Evolutionary conservation across 1,140 invertebrate species (phyloP).

Genomic region (Linepithema humile): DNA sequence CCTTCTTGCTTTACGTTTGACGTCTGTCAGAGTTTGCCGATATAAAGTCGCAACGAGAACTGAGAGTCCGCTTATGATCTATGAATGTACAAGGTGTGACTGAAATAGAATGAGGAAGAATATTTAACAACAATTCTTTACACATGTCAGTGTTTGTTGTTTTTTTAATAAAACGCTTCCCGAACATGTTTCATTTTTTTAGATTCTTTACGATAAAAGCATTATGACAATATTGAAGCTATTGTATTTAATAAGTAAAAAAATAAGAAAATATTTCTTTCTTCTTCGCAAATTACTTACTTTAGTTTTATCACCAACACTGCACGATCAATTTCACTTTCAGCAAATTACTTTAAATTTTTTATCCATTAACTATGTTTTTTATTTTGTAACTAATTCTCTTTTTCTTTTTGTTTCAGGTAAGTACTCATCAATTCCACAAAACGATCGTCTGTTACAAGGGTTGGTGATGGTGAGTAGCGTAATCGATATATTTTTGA

Average conservation of each 20-base stretch:
- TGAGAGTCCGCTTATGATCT: not conserved
- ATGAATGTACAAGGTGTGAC: not conserved
- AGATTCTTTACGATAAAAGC: not conserved
- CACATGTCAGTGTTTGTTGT: not conserved
- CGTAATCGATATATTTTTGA: too few species aligned
- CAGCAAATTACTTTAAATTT: too few species aligned
- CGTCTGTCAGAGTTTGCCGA: conserved; percentile 9
- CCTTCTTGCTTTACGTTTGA: not conserved
- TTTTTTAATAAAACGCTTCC: not conserved
- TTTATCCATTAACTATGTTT: too few species aligned
- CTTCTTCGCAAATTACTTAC: not conserved
- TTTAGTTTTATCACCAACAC: too few species aligned
- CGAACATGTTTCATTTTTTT: not conserved
- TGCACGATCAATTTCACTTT: too few species aligned
- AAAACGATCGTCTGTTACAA: too few species aligned
- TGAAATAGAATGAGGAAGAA: conserved; percentile 15
- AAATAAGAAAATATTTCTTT: not conserved
- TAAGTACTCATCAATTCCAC: too few species aligned
- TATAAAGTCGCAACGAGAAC: conserved; percentile 7
- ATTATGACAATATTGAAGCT: not conserved
- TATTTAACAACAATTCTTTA: not conserved
- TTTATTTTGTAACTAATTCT: too few species aligned
- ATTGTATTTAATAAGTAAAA: not conserved
- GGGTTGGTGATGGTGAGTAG: too few species aligned
- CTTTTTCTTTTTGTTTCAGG: too few species aligned